Evolutionary conservation across 2,113 vertebrate species (phyloP).

Genomic region (Hippopotamus amphibius): DNA sequence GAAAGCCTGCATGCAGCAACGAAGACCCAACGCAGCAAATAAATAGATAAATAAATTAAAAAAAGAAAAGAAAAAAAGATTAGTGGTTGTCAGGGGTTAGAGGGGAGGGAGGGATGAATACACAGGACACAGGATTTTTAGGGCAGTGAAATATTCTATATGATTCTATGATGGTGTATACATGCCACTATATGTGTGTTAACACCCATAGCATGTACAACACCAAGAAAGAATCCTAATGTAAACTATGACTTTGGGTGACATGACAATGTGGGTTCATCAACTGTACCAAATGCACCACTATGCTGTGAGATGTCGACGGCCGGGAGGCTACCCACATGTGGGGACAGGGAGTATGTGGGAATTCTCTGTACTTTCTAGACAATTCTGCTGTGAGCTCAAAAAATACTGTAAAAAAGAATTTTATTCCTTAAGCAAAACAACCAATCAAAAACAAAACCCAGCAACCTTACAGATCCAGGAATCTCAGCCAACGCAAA

Average conservation of each 20-base stretch:
- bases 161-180: background rate
- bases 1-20: too few relatives aligned
- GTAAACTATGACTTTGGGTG: background rate
- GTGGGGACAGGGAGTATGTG: background rate
- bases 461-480: background rate
- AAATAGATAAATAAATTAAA: too few relatives aligned
- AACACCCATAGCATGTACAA: background rate
- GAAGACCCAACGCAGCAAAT: too few relatives aligned
- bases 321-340: background rate
- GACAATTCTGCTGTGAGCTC: background rate
- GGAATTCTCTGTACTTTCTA: background rate
- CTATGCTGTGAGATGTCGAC: accelerated
- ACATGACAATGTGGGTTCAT: background rate
- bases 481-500: background rate
- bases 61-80: background rate
- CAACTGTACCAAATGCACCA: background rate
- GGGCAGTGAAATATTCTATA: background rate
- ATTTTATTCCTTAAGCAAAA: background rate
- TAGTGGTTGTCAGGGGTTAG: background rate
- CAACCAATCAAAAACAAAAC: background rate
- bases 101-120: background rate
- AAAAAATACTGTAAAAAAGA: background rate
- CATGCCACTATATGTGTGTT: background rate
- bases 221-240: background rate
- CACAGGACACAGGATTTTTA: background rate